These are phyloP conservation scores for Bombus impatiens DNA, from an alignment of 1,140 invertebrate species.

Conservation along the genomic window DNA sequence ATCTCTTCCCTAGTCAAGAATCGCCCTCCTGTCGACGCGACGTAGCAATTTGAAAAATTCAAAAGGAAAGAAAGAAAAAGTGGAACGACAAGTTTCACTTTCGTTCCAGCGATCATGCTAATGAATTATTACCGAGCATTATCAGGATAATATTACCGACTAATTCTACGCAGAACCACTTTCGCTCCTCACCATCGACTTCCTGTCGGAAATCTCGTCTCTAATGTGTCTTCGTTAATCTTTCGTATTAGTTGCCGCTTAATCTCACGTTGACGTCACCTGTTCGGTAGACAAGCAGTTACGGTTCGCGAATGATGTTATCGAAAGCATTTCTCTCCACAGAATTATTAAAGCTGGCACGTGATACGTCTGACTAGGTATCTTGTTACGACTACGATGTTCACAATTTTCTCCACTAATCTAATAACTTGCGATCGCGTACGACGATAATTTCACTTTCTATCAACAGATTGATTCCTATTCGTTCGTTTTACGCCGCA, in stretches of 20 bases:
- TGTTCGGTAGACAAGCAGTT: slow-evolving; percentile 9
- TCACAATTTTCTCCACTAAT: slow-evolving; percentile 34
- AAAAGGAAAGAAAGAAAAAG: slow-evolving; percentile 15
- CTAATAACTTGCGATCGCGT: slow-evolving; percentile 22
- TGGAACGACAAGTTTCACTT: slow-evolving; percentile 4
- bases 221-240: slow-evolving; percentile 37
- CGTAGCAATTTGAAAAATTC: not conserved
- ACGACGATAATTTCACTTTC: slow-evolving; percentile 45
- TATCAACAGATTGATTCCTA: slow-evolving; percentile 39
- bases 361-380: slow-evolving; percentile 24
- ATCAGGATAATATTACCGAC: not conserved
- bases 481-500: not conserved
- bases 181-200: not conserved
- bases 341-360: slow-evolving; percentile 38
- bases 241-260: slow-evolving; percentile 13
- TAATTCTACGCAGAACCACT: slow-evolving; percentile 30
- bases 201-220: not conserved
- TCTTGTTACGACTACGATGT: slow-evolving; percentile 23
- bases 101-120: slow-evolving; percentile 70
- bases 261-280: slow-evolving; percentile 26
- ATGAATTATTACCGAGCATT: slow-evolving; percentile 72
- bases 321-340: slow-evolving; percentile 22
- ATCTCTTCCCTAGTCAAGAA: not conserved
- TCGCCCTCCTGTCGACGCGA: not conserved
- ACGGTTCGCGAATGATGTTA: slow-evolving; percentile 16